A percentile compares a stretch with the other conserved stretches of the same genome.
These are phyloP conservation scores for Sesia apiformis DNA, from an alignment of 2,888 invertebrate species.

Conservation along the genomic window DNA sequence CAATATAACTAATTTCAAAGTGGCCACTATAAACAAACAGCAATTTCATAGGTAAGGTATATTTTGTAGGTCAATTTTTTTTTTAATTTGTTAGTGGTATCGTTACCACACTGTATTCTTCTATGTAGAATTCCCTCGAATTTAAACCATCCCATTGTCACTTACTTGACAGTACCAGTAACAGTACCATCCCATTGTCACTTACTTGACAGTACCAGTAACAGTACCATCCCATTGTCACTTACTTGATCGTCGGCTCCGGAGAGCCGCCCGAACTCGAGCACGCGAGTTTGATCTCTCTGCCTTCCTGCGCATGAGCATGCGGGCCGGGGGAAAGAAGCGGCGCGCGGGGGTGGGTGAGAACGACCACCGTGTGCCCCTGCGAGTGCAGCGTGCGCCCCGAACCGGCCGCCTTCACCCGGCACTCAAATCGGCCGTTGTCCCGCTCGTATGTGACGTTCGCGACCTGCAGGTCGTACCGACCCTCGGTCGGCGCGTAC, in stretches of 20 bases:
- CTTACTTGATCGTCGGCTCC: slow-evolving; percentile 87
- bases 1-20: too few species aligned
- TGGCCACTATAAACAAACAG: too few species aligned
- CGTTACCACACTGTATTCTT: too few species aligned
- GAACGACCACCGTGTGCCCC: slow-evolving; percentile 87
- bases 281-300: slow-evolving; percentile 83
- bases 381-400: slow-evolving; percentile 89
- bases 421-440: slow-evolving; percentile 94
- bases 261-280: slow-evolving; percentile 92
- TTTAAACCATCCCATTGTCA: slow-evolving; percentile 5
- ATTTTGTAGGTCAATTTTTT: too few species aligned
- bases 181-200: slow-evolving; percentile 3
- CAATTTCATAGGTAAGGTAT: too few species aligned
- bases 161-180: too few species aligned
- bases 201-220: too few species aligned
- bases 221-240: slow-evolving; percentile 3
- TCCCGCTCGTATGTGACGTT: slow-evolving; percentile 93
- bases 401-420: slow-evolving; percentile 87
- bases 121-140: too few species aligned
- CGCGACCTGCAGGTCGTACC: slow-evolving; percentile 91
- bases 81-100: too few species aligned
- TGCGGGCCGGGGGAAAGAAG: slow-evolving; percentile 83
- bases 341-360: slow-evolving; percentile 89
- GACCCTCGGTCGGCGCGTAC: slow-evolving; percentile 85
- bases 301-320: slow-evolving; percentile 88